Percentiles rank a stretch among this genome's conserved stretches.
phyloP scores from a whole-genome alignment of 2,888 invertebrate genomes.

The Plagodis dolabraria region DNA sequence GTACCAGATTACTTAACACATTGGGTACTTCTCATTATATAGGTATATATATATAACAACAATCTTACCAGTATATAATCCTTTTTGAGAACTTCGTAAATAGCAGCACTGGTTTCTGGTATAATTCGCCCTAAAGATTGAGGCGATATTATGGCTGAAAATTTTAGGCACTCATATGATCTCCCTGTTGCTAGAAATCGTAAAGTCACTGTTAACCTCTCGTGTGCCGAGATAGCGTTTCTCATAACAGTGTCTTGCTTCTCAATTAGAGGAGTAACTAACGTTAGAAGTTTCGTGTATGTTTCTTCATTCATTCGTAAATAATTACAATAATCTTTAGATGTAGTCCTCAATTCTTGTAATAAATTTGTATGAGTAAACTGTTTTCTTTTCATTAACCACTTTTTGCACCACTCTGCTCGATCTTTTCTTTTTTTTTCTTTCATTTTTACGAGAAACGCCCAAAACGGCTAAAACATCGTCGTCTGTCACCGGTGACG shows the following conservation, averaged over 20 bases:
- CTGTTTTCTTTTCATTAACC: constrained; percentile 22
- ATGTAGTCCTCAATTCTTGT: constrained; percentile 23
- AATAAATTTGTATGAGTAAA: constrained; percentile 17
- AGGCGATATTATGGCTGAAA: constrained; percentile 30
- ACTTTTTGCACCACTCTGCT: constrained; percentile 16
- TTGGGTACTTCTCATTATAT: no score
- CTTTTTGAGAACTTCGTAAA: no score
- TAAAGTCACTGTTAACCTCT: constrained; percentile 34
- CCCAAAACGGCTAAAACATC: no score
- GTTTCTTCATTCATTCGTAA: constrained; percentile 31
- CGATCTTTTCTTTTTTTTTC: no score
- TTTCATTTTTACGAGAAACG: no score
- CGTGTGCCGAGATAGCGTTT: constrained; percentile 20
- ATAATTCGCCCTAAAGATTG: constrained; percentile 13
- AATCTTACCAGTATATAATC: no score
- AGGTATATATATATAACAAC: no score
- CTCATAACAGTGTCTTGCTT: constrained; percentile 8
- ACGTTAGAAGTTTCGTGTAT: constrained; percentile 29
- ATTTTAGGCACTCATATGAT: constrained; percentile 30
- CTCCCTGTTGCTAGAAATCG: constrained; percentile 36
- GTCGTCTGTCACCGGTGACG: no score
- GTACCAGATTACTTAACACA: neutral
- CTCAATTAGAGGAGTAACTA: constrained; percentile 32
- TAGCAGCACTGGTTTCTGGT: no score
- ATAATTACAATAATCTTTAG: constrained; percentile 26